Evolutionary conservation across 2,113 vertebrate genomes (phyloP), one percentile per base, ranked within the genome.

Genomic region (Tympanuchus pallidicinctus): DNA sequence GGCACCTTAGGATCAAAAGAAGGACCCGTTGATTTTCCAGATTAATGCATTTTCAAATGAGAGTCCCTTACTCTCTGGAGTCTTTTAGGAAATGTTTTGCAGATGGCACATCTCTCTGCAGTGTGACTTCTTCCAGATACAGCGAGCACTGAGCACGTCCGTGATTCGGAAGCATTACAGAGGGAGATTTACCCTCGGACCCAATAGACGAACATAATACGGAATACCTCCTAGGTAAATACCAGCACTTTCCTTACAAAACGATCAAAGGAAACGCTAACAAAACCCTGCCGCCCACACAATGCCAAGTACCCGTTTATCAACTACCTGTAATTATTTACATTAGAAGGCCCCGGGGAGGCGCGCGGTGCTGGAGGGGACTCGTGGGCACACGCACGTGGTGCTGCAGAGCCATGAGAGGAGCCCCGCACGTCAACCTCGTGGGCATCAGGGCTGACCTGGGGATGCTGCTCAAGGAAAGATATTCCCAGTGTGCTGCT

Each of bases 1-100:
- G 94, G 96, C 94, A 75, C 20, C 81, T 76, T 70, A 82, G 89
- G 95, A 96, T 95, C 96, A 96, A 95, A 96, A 95, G 93, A 12
- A 92, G 74, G 89, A 87, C 66, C 69, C 89, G 79, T 21, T 93
- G 89, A 84, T 94, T 95, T 92, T 86, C 92, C 71, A 72, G 96
- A 89, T 66, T 84, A 90, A 93, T 94, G 56, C 60, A 83, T 87
- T 91, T 95, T 94, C 82, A 75, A 90, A 88, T 75, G 47, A 75
- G 90, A 89, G 86, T 92, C 89, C 81, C 86, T 73, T 61, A 85
- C 65, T 94, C 48, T 93, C 65, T 85, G 86, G 95, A 87, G 86
- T 24, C 81, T 89, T 92, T 93, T 7, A 82, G 90, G 85, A 96
- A 94, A 96, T 91, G 2, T 42, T 89, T 96, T 95, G 91, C 96